phyloP scores from a whole-genome alignment of 1,140 invertebrate genomes.

The Pollicipes pollicipes region DNA sequence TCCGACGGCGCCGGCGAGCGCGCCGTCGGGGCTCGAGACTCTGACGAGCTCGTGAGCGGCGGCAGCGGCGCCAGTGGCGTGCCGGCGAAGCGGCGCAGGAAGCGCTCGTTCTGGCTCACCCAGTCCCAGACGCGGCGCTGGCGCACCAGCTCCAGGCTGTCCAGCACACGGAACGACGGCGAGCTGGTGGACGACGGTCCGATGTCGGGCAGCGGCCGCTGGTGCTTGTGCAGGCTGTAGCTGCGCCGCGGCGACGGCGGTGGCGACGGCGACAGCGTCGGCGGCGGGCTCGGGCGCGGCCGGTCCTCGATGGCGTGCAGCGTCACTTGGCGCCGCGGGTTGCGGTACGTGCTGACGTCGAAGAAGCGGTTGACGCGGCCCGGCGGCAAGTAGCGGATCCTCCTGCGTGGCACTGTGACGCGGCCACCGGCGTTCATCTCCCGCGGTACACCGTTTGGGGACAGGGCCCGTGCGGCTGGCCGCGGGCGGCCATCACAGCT shows the following conservation, averaged over 20 bases:
- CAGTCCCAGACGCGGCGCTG: constrained; percentile 6
- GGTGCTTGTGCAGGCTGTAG: background rate
- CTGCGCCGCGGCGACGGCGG: background rate
- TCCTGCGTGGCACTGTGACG: background rate
- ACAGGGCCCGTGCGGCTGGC: too few species aligned
- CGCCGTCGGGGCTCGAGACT: too few species aligned
- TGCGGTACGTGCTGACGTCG: background rate
- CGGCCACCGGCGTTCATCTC: too few species aligned
- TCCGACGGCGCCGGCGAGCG: background rate
- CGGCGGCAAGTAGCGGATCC: background rate
- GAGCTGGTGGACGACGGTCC: background rate
- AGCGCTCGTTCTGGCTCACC: background rate
- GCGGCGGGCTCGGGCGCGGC: background rate
- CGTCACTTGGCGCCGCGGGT: background rate
- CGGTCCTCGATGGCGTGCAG: background rate
- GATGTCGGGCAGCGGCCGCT: background rate
- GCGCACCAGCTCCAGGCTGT: constrained; percentile 16
- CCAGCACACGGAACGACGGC: background rate
- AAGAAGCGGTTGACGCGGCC: background rate
- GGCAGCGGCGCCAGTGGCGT: background rate
- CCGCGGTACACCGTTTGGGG: too few species aligned
- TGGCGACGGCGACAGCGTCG: background rate
- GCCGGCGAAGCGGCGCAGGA: background rate
- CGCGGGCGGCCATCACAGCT: too few species aligned
- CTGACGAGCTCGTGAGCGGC: too few species aligned